Evolutionary conservation across 2,113 vertebrate species (phyloP).

Genomic region (Setophaga petechia): DNA sequence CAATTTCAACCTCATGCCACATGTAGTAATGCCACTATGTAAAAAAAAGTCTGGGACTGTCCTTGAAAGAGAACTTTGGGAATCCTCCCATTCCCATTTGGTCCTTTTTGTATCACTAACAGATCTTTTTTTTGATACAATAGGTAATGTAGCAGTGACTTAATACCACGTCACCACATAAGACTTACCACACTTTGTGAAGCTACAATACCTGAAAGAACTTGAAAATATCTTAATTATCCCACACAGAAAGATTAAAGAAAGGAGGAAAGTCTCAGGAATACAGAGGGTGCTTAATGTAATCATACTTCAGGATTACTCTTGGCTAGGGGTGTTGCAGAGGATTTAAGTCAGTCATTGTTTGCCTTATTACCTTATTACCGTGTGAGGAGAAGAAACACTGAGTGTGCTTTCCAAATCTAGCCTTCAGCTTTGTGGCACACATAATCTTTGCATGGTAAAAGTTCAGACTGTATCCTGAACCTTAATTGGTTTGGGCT

Average conservation of each 20-base stretch:
- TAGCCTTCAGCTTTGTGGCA: conserved; percentile 17
- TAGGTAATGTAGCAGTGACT: neutral
- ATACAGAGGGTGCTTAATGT: neutral
- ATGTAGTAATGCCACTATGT: neutral
- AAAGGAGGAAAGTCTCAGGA: neutral
- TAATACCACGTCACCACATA: neutral
- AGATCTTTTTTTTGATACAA: neutral
- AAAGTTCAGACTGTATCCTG: conserved; percentile 16
- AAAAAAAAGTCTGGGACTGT: neutral
- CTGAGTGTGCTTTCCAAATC: neutral
- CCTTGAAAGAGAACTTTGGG: neutral
- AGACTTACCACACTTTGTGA: neutral
- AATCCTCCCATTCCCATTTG: neutral
- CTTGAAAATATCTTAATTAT: conserved; percentile 28
- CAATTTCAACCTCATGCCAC: neutral
- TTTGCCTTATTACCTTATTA: conserved; percentile 4
- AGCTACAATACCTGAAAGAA: conserved; percentile 13
- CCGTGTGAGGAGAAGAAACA: neutral
- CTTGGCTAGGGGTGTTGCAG: neutral
- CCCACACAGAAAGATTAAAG: conserved; percentile 47
- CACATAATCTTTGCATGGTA: neutral
- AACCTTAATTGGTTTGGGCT: conserved; percentile 7
- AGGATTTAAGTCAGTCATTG: neutral
- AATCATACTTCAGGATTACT: neutral
- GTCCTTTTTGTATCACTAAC: neutral